Evolutionary conservation across 1,140 invertebrate genomes (phyloP), one percentile per base, ranked within the genome.

Genomic region (Drosophila grimshawi): DNA sequence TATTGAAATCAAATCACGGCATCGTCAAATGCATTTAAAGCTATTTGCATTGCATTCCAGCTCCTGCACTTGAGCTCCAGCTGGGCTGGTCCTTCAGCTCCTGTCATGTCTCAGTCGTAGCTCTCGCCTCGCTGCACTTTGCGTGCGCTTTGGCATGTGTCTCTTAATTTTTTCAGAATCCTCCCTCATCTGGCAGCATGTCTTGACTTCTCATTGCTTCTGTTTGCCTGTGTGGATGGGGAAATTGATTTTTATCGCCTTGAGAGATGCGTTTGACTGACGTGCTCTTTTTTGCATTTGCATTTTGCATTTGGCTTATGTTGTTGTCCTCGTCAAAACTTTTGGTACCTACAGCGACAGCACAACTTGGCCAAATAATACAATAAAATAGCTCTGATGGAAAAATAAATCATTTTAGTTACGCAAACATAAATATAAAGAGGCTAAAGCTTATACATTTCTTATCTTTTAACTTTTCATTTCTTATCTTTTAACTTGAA

Each of bases 1-100:
- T 86, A 86, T 86, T 74, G 83, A 83, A 86, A 88, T 86, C 83
- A 80, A 86, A 86, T 86, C 83, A 88, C 53, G 77, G 83, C 72
- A 55, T 86, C 83, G 76, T 80, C 83, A 86, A 86, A 86, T 86
- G 83, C 83, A 86, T 86, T 86, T 88, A 83, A 66, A 88, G 77
- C 83, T 86, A 82, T 86, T 86, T 86, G 83, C 83, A 80, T 88
- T 88, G 79, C 70, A 86, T 86, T 86, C 63, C 82, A 52, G 29
- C 63, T 41, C 11, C 6, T 49, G 33, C 5, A 4, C 3, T 1
- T 5, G 41, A 32, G 4, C n/a, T 32, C 27, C 53, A 19, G 32
- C 39, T 56, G 55, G 19, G 1, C 39, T 29, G 55, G 37, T 52
- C 29, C 30, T 52, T 1, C 11, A 4, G 11, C 43, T 49, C 11